Base-by-base conservation (phyloP, 2,113 vertebrate species). In the Otocyon megalotis region DNA sequence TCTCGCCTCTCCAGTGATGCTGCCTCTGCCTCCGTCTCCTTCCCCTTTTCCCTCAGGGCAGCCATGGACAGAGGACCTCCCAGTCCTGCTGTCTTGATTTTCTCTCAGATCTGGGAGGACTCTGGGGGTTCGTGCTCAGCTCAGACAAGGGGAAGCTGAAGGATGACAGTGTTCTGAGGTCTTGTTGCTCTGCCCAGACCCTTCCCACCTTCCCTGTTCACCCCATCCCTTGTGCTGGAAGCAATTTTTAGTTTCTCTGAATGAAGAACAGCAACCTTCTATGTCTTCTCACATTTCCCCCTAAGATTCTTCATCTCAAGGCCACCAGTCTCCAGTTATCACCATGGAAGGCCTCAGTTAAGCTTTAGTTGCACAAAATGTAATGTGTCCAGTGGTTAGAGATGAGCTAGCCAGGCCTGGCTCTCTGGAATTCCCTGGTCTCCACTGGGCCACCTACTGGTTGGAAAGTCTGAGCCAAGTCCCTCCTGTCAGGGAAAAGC, bases 1-100 rank as follows among this genome's bases (percentile, higher is more conserved):
- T 99, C 96, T 99, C 99, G 0, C 99, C 99, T 13, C 98, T 99
- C 88, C 99, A 99, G 92, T 99, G 98, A 99, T 0, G 65, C 58
- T 50, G 90, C 82, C 1, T 10, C 32, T n/a, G 58, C 54, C 58
- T 80, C 89, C 32, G 20, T 60, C 58, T 84, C 82, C 53, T 82
- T 54, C 76, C 83, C 63, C 58, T 50, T 63, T 69, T 62, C 62
- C 93, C 50, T 77, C 53, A 72, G 77, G 85, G 37, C 65, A 86
- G 89, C 90, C 92, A 63, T 2, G 28, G 69, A 65, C 83, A 88
- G 83, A 86, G 67, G 56, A 54, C 16, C 54, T 72, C 24, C 80
- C 30, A 11, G 95, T 43, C 84, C 82, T 69, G n/a, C 69, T 86
- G 53, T 58, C 67, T 65, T n/a, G 35, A 54, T 96, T 96, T 96